Evolutionary conservation across 2,797 vertebrate genomes (phyloP), one percentile per base, ranked within the genome.

Genomic region (Acrocephalus scirpaceus): DNA sequence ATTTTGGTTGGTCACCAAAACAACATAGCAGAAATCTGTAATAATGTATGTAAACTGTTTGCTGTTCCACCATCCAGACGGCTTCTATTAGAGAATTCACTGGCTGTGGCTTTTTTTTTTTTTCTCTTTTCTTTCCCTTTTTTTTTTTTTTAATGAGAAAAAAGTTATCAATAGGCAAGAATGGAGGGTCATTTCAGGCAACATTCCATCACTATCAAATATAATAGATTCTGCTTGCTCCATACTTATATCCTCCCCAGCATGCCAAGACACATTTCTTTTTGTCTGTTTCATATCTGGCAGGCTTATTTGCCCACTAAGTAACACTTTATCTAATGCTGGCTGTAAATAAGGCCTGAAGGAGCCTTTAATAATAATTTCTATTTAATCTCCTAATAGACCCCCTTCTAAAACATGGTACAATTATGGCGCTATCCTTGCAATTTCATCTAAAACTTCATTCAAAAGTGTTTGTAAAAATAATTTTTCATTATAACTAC

Each of bases 171-270:
- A 93, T 86, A 81, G 79, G 48, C 75, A 88, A 88, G 66, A 90
- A 79, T 2, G 56, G 67, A 92, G 67, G 94, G 92, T 96, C 95
- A 94, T 88, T 71, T 95, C 88, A 95, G 95, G 95, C 60, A 0
- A 97, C 88, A 93, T 96, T 95, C 94, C 79, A 74, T 78, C 18
- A 7, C 91, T 93, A 95, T 96, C 91, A 84, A 82, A 94, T 84
- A 57, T 67, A 92, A 64, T 90, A 84, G 79, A 92, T 94, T 84
- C 42, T 88, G 67, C 73, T 95, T 95, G 93, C 90, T 81, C 86
- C 76, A 75, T 82, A 71, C 75, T 86, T 91, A 60, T 70, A 58
- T 47, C 76, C 74, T 93, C 57, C 54, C 56, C 64, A 92, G 92
- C 73, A 64, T 32, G 77, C 92, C 92, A 91, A 96, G 79, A 82